Conservation (phyloP, 1,140 invertebrate genomes). For the Ceratitis capitata region DNA sequence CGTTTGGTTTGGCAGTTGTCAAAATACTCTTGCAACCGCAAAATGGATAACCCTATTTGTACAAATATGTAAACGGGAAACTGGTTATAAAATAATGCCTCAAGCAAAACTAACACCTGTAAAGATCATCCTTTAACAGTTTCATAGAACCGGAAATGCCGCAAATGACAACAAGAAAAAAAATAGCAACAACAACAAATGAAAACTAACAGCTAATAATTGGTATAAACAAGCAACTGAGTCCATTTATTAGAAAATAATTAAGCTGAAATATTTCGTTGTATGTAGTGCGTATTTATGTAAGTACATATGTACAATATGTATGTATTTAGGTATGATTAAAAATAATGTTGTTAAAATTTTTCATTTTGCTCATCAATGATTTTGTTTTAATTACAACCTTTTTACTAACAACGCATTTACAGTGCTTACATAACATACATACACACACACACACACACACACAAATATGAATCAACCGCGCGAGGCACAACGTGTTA, state of each 20-base stretch:
- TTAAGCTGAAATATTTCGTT: not conserved
- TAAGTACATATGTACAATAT: too few relatives aligned
- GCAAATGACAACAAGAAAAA: too few relatives aligned
- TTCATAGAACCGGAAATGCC: slow-evolving; percentile 29
- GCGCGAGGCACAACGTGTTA: not conserved
- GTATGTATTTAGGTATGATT: not conserved
- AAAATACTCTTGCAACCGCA: too few relatives aligned
- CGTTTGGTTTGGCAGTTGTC: too few relatives aligned
- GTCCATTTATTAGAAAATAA: not conserved
- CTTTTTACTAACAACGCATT: not conserved
- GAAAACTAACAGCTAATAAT: not conserved
- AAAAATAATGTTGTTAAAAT: slow-evolving; percentile 28
- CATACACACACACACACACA: not conserved
- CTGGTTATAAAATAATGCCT: slow-evolving; percentile 15
- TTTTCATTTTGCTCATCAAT: slow-evolving; percentile 21
- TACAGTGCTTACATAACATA: not conserved
- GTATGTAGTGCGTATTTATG: not conserved
- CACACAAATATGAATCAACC: not conserved
- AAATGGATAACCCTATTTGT: too few relatives aligned
- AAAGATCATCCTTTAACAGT: not conserved
- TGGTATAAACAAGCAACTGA: not conserved
- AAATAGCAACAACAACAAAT: not conserved
- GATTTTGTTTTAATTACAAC: slow-evolving; percentile 23
- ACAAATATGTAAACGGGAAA: too few relatives aligned
- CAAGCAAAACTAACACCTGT: slow-evolving; percentile 15